Base-by-base conservation (phyloP, 2,113 vertebrate genomes). In the Phaethon lepturus region DNA sequence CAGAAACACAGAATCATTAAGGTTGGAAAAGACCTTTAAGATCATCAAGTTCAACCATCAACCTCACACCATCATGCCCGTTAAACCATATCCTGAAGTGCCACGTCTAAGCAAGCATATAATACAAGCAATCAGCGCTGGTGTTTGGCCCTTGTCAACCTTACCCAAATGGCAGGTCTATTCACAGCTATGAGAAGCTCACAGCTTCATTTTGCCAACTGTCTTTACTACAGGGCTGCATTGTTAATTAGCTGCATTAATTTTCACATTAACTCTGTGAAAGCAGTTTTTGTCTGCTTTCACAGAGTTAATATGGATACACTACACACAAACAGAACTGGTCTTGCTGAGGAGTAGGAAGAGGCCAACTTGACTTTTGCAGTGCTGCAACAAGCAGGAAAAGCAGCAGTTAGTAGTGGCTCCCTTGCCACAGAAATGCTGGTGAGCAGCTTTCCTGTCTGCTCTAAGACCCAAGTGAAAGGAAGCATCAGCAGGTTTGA, bases 241-340 rank as follows among this genome's bases (percentile, higher is more conserved):
- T 26, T 1, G 0, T 15, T 64, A 47, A 62, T 24, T 31, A 90
- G 49, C 12, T 26, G n/a, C n/a, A 73, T 2, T 0, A 0, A 45
- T 45, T n/a, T n/a, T n/a, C n/a, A n/a, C n/a, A n/a, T n/a, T n/a
- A n/a, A n/a, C n/a, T n/a, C n/a, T n/a, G n/a, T n/a, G n/a, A n/a
- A n/a, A n/a, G n/a, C n/a, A n/a, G n/a, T 18, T 1, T 56, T 45
- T 45, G 17, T 52, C 52, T 45, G 50, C 40, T 78, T 68, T 67
- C 15, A 6, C 7, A 8, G 35, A 77, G 22, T 42, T 55, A 55
- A 40, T 4, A 58, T 2, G 28, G 40, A 50, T 24, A 77, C 9
- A 8, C 23, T 24, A 20, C 79, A 80, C 13, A 42, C 47, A 62
- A 58, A 52, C 13, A 68, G n/a, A 85, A 13, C 47, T 42, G 49